These are phyloP conservation scores for Dioctria rufipes DNA, from an alignment of 2,888 invertebrate species.

Conservation along the genomic window DNA sequence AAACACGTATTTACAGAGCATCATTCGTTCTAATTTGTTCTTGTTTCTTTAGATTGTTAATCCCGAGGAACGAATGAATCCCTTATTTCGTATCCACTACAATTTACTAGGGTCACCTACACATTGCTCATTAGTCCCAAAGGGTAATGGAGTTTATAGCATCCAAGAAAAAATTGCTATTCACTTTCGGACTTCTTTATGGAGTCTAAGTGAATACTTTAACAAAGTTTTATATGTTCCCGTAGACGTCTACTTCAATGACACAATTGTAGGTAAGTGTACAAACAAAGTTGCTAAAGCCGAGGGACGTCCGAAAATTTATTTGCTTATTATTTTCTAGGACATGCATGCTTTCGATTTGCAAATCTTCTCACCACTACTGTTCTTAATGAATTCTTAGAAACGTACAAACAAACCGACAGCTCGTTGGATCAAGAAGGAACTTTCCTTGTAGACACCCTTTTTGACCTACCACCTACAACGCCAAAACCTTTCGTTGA, in stretches of 20 bases:
- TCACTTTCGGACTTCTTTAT: constrained; percentile 71
- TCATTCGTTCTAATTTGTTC: neutral
- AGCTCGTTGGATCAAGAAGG: constrained; percentile 53
- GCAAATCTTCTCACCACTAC: constrained; percentile 63
- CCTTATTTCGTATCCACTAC: constrained; percentile 62
- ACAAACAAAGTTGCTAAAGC: neutral
- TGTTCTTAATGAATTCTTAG: constrained; percentile 58
- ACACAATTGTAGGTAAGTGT: constrained; percentile 67
- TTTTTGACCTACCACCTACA: constrained; percentile 62
- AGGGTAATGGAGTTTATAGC: constrained; percentile 65
- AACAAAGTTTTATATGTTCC: constrained; percentile 70
- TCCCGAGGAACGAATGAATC: constrained; percentile 56
- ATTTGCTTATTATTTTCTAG: constrained; percentile 56
- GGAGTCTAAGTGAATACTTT: constrained; percentile 71
- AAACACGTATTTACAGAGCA: neutral
- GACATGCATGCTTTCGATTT: constrained; percentile 65
- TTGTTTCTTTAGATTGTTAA: constrained; percentile 61
- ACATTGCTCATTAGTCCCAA: constrained; percentile 64
- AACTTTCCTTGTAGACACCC: constrained; percentile 43
- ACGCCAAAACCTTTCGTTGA: constrained; percentile 64
- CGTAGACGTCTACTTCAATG: constrained; percentile 70
- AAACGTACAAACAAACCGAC: constrained; percentile 20
- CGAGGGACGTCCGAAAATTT: neutral
- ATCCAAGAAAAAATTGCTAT: constrained; percentile 72
- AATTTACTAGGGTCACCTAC: constrained; percentile 68